Evolutionary conservation across 1,140 invertebrate genomes (phyloP), one percentile per base, ranked within the genome.

Genomic region (Saccostrea glomerata): DNA sequence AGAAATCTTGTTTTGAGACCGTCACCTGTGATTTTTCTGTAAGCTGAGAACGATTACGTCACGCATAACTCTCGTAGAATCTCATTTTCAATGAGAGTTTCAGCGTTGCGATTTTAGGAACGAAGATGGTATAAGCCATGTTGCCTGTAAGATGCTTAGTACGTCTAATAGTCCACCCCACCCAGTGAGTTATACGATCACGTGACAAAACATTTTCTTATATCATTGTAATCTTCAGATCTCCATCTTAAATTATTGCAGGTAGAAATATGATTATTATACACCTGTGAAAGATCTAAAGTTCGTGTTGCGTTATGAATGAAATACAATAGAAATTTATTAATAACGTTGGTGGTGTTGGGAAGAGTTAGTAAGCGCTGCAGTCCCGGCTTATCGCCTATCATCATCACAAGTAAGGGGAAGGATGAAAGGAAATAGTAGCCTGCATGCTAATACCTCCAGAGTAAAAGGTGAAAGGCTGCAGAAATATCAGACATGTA

Each of bases 1-100:
- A 30, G 70, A 77, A 77, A 77, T 77, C 70, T 77, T 77, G 70
- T 77, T 77, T 77, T 77, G 70, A 77, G 70, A 77, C 25, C 70
- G 70, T 77, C 70, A 77, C 70, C 70, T 77, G 70, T 77, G 70
- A 77, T 77, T 77, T 77, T 77, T 30, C 23, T 77, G 70, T 77
- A 77, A 77, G 12, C 17, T 11, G 70, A 77, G 70, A 77, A 77
- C 70, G 30, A 36, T 30, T 77, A 25, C 70, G 70, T 77, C 70
- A 77, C 25, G 23, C 23, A 77, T 77, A 30, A 77, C 70, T 77
- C 70, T 77, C 70, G 70, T 30, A 77, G 70, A 30, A 77, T 77
- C 70, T 30, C 70, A 77, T 77, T 77, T 25, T 77, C 25, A 23
- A 12, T 40, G 70, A 77, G 70, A 77, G 23, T 77, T 77, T 30